Evolutionary conservation across 2,113 vertebrate genomes (phyloP).

Genomic region (Anolis carolinensis): DNA sequence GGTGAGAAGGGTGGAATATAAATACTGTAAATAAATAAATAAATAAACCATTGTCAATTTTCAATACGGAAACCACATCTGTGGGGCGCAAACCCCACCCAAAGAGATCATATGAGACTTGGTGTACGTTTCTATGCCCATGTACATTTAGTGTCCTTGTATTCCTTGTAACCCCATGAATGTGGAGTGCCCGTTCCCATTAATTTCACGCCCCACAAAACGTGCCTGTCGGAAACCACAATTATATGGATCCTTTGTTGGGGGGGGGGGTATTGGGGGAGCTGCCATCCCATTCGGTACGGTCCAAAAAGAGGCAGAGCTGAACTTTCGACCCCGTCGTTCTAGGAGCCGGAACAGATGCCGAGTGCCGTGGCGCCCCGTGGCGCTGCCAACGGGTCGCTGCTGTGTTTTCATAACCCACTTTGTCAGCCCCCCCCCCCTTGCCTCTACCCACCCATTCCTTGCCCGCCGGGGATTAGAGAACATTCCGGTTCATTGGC

Average conservation of each 20-base stretch:
- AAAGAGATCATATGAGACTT: not conserved
- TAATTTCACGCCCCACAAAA: not conserved
- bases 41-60: too few species aligned
- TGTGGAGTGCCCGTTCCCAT: not conserved
- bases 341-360: not conserved
- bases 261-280: accelerated
- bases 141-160: not conserved
- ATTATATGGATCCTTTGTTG: too few species aligned
- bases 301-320: not conserved
- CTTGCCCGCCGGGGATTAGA: not conserved
- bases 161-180: not conserved
- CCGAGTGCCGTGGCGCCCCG: not conserved
- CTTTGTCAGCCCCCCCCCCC: not conserved
- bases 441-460: not conserved
- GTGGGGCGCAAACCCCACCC: too few species aligned
- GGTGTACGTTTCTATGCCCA: not conserved
- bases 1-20: too few species aligned
- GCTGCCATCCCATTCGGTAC: accelerated
- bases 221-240: not conserved
- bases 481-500: slow-evolving; percentile 56
- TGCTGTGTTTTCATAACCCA: not conserved
- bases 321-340: slow-evolving; percentile 49
- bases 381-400: not conserved
- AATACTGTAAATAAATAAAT: too few species aligned
- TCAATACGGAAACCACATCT: too few species aligned